Percentiles rank a stretch among this genome's conserved stretches.
These are phyloP conservation scores for Andrena bicolor DNA, from an alignment of 2,888 invertebrate genomes.

Conservation along the genomic window DNA sequence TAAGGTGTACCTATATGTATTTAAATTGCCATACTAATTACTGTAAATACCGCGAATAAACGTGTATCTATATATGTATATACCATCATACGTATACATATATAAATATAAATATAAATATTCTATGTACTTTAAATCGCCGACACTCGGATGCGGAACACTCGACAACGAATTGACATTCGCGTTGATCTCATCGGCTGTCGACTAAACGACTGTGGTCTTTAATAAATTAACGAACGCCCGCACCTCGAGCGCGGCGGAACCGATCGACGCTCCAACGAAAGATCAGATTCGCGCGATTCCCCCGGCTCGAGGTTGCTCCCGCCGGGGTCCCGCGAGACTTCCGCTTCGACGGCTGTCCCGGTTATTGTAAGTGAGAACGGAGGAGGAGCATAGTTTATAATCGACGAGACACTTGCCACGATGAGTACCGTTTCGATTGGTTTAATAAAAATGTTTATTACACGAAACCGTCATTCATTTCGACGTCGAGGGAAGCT, in stretches of 20 bases:
- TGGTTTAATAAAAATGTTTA: slow-evolving; percentile 68
- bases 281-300: not conserved
- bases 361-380: slow-evolving; percentile 19
- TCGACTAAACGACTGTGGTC: slow-evolving; percentile 14
- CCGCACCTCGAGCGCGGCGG: slow-evolving; percentile 13
- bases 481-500: too few species aligned
- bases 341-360: slow-evolving; percentile 27
- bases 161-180: slow-evolving; percentile 59
- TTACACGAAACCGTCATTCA: slow-evolving; percentile 43
- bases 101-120: slow-evolving; percentile 61
- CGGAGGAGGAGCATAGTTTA: slow-evolving; percentile 47
- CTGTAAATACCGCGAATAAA: slow-evolving; percentile 78
- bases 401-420: slow-evolving; percentile 49
- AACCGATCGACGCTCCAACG: slow-evolving; percentile 1
- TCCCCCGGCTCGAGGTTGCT: not conserved
- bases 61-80: slow-evolving; percentile 65
- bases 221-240: not conserved
- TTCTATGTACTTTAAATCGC: slow-evolving; percentile 62
- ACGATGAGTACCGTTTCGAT: slow-evolving; percentile 58
- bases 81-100: slow-evolving; percentile 55
- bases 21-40: slow-evolving; percentile 79
- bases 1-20: slow-evolving; percentile 80
- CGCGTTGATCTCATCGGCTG: slow-evolving; percentile 67
- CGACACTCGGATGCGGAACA: slow-evolving; percentile 35
- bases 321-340: not conserved